Percentiles rank a stretch among this genome's conserved stretches.
phyloP scores from a whole-genome alignment of 2,113 vertebrate genomes.

The Epinephelus lanceolatus region DNA sequence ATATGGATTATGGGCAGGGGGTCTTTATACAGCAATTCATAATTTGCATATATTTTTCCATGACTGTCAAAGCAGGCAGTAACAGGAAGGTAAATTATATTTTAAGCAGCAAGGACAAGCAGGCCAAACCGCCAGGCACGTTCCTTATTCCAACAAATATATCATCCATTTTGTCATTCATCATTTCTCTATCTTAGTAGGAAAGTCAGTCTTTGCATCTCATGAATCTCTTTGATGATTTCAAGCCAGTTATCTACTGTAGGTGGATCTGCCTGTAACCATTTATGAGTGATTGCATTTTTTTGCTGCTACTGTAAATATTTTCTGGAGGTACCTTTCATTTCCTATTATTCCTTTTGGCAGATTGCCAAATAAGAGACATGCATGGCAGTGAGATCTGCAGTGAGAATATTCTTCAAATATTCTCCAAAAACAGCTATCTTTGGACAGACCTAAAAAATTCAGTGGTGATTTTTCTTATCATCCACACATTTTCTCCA shows the following conservation, averaged over 20 bases:
- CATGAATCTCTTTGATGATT: constrained; percentile 6
- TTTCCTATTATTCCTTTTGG: constrained; percentile 1
- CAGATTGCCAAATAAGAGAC: background rate
- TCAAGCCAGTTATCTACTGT: background rate
- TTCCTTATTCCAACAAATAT: background rate
- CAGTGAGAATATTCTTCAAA: background rate
- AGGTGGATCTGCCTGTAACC: background rate
- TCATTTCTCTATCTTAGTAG: background rate
- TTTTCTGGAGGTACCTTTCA: background rate
- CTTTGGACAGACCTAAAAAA: background rate
- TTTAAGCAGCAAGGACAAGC: background rate
- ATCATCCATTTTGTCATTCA: background rate
- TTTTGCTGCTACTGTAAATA: background rate
- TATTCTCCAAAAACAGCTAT: background rate
- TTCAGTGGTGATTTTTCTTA: background rate
- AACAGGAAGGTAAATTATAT: background rate
- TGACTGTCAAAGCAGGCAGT: background rate
- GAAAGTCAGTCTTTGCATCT: background rate
- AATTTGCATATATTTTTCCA: background rate
- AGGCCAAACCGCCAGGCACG: background rate
- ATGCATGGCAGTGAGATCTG: background rate
- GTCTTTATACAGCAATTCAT: background rate
- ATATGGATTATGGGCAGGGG: background rate
- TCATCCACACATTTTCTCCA: background rate
- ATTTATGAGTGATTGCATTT: background rate